phyloP scores from a whole-genome alignment of 2,113 vertebrate species.

The Oxyruncus cristatus region DNA sequence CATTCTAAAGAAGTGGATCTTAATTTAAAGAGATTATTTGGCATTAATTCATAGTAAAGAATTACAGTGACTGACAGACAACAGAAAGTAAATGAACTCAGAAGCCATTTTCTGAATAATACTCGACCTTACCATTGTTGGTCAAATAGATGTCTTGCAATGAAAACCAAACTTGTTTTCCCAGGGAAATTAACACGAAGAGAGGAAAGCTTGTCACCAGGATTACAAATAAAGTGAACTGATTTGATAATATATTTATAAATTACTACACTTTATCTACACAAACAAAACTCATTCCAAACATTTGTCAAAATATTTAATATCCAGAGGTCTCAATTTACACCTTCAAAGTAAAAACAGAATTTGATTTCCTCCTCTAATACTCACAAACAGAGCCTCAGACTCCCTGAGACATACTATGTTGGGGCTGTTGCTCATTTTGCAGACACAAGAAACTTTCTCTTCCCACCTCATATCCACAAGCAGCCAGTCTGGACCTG shows the following conservation, averaged over 20 bases:
- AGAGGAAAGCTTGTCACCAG: not conserved
- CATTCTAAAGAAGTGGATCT: not conserved
- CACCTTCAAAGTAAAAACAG: not conserved
- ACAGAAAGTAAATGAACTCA: not conserved
- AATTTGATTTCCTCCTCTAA: not conserved
- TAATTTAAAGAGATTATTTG: conserved; percentile 39
- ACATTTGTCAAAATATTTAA: conserved; percentile 8
- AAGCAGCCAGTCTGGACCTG: not conserved
- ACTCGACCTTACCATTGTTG: not conserved
- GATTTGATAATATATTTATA: not conserved
- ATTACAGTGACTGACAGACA: not conserved
- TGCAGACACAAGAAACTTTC: not conserved
- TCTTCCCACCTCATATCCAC: not conserved
- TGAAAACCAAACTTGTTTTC: not conserved
- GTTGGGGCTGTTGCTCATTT: not conserved
- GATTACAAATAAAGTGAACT: not conserved
- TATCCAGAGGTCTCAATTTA: not conserved
- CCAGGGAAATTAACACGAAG: not conserved
- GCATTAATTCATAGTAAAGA: conserved; percentile 3
- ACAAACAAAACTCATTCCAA: not conserved
- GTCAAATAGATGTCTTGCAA: not conserved
- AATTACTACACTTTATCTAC: not conserved
- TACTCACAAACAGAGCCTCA: not conserved
- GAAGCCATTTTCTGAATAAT: not conserved
- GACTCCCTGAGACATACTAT: not conserved